Percentiles rank a stretch among this genome's conserved stretches.
Conservation (phyloP, 2,888 invertebrate genomes). For the Agriopis aurantiaria region DNA sequence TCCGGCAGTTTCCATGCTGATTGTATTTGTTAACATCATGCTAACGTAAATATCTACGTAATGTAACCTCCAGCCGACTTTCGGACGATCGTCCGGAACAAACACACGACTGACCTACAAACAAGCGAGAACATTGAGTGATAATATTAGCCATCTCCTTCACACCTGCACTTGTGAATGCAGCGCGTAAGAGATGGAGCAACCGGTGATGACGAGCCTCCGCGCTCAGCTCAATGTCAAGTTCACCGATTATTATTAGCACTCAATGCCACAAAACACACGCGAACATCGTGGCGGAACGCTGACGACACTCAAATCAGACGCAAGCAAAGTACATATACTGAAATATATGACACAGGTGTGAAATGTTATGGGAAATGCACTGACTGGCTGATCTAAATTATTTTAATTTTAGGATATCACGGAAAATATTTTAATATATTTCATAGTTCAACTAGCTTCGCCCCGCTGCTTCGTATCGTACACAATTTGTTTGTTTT, state of each 20-base stretch:
- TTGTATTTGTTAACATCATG: constrained; percentile 61
- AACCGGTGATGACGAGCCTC: constrained; percentile 84
- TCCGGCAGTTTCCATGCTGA: constrained; percentile 52
- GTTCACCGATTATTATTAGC: constrained; percentile 86
- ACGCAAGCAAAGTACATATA: constrained; percentile 6
- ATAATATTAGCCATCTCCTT: constrained; percentile 74
- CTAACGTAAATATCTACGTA: constrained; percentile 73
- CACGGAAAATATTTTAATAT: background rate
- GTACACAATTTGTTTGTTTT: background rate
- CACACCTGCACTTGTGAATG: constrained; percentile 58
- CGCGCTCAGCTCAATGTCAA: constrained; percentile 84
- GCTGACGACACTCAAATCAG: constrained; percentile 63
- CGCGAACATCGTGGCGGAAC: constrained; percentile 71
- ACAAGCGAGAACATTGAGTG: constrained; percentile 76
- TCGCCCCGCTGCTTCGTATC: background rate
- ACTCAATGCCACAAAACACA: constrained; percentile 84
- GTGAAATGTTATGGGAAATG: background rate
- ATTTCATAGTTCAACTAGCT: background rate
- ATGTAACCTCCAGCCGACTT: constrained; percentile 86
- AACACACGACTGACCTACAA: constrained; percentile 85
- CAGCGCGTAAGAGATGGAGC: constrained; percentile 72
- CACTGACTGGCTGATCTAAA: background rate
- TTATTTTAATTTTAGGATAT: constrained; percentile 2
- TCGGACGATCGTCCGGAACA: constrained; percentile 85
- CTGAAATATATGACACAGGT: constrained; percentile 1